Conservation (phyloP, 2,797 vertebrate species). For the Chloroceryle amazona region DNA sequence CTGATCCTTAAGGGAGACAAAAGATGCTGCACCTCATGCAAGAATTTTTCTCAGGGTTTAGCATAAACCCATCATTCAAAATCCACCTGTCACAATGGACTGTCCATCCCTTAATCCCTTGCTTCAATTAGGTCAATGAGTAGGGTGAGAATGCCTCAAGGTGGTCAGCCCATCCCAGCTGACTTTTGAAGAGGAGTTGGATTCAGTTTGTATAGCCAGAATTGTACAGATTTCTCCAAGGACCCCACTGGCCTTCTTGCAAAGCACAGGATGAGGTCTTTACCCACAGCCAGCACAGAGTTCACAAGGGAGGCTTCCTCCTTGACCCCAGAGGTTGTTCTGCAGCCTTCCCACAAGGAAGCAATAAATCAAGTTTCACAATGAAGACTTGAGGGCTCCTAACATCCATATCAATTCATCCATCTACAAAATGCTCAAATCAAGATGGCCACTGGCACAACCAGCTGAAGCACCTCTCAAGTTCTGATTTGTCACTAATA, state of each 20-base stretch:
- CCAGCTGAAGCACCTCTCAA: background rate
- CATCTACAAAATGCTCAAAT: background rate
- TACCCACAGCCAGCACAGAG: background rate
- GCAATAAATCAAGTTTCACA: background rate
- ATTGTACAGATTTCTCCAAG: background rate
- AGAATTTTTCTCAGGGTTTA: background rate
- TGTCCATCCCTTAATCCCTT: background rate
- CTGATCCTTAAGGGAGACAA: background rate
- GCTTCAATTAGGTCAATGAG: background rate
- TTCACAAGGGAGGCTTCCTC: background rate
- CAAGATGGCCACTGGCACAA: background rate
- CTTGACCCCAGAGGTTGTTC: background rate
- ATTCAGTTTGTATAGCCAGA: background rate
- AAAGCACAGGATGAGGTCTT: background rate
- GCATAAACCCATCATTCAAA: background rate
- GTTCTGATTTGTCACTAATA: background rate
- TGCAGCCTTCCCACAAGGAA: background rate
- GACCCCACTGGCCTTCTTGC: background rate
- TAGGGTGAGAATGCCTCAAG: fast-evolving
- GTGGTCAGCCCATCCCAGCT: background rate
- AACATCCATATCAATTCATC: background rate
- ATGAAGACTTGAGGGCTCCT: background rate
- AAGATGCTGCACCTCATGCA: background rate
- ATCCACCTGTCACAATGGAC: background rate
- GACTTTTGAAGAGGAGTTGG: background rate